A percentile compares a stretch with the other conserved stretches of the same genome.
Conservation (phyloP, 2,113 vertebrate species). For the Arizona elegans region DNA sequence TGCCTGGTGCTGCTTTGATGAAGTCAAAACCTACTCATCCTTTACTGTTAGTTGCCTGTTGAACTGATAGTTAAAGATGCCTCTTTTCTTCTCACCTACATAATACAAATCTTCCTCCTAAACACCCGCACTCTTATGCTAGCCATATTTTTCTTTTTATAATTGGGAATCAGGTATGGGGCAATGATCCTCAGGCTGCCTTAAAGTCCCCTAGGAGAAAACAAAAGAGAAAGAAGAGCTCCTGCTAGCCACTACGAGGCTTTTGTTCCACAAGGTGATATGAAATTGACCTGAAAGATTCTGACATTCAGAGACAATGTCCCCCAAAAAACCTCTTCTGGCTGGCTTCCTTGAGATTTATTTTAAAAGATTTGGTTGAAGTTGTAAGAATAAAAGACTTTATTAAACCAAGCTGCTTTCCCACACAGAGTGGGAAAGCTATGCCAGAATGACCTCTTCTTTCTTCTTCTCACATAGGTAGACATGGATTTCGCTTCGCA, state of each 20-base stretch:
- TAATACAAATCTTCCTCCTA: neutral
- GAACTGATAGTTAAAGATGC: neutral
- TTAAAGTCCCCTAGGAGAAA: neutral
- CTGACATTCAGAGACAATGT: constrained; percentile 1
- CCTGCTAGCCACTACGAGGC: neutral
- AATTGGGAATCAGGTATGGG: neutral
- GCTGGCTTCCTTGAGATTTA: neutral
- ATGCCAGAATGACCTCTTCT: fast-evolving
- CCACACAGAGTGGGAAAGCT: neutral
- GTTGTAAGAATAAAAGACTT: constrained; percentile 14
- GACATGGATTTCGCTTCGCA: neutral
- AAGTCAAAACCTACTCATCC: neutral
- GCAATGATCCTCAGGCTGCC: neutral
- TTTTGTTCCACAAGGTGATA: neutral
- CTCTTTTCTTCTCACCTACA: neutral
- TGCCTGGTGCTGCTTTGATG: neutral
- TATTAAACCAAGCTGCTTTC: neutral
- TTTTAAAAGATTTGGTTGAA: constrained; percentile 3
- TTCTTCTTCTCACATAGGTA: neutral
- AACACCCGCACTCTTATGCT: neutral
- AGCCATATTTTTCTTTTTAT: neutral
- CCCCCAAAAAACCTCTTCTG: neutral
- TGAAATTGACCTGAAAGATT: neutral
- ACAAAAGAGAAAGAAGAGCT: neutral
- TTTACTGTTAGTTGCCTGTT: neutral